Evolutionary conservation across 2,888 invertebrate genomes (phyloP), one percentile per base, ranked within the genome.

Genomic region (Drosophila meridiana): DNA sequence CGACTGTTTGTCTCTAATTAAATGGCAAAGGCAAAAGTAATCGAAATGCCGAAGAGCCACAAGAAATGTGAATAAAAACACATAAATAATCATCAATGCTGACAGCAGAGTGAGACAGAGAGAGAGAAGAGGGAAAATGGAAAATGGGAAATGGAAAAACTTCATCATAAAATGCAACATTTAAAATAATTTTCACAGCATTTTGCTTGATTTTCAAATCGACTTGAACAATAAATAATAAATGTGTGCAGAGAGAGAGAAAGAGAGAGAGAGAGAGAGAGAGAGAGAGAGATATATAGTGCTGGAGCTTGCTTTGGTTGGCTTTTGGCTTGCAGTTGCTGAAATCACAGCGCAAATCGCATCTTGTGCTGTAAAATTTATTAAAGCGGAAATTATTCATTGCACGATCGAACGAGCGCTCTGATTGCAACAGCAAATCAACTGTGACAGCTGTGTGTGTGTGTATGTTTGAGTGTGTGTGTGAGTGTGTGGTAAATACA

Each of bases 321-420:
- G 43, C 52, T 62, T 69, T 26, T 56, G 32, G 59, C 58, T 62
- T 52, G 59, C 56, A 50, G 40, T 4, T 48, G 50, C 62, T 72
- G 69, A 76, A 87, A 85, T 81, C 70, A 69, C 43, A 75, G 75
- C 78, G 76, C 78, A 83, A 89, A 91, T 89, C 89, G 77, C 78
- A 83, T 87, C 76, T 84, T 82, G 74, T 69, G 76, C 73, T 86
- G 80, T 90, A 74, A 83, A 91, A 88, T 83, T 77, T 88, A 89
- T 88, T 89, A 79, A 86, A 85, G 86, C 85, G 91, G 87, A 91
- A 91, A 90, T 91, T 89, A 87, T 92, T 90, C 87, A 89, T 89
- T 81, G 83, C 89, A 91, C 83, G 89, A 82, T 83, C 89, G 90
- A 87, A 82, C 91, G 85, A 82, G 69, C 80, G 82, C 82, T 76